Percentiles rank a stretch among this genome's conserved stretches.
These are phyloP conservation scores for Gobiocypris rarus DNA, from an alignment of 2,113 vertebrate genomes.

Conservation along the genomic window DNA sequence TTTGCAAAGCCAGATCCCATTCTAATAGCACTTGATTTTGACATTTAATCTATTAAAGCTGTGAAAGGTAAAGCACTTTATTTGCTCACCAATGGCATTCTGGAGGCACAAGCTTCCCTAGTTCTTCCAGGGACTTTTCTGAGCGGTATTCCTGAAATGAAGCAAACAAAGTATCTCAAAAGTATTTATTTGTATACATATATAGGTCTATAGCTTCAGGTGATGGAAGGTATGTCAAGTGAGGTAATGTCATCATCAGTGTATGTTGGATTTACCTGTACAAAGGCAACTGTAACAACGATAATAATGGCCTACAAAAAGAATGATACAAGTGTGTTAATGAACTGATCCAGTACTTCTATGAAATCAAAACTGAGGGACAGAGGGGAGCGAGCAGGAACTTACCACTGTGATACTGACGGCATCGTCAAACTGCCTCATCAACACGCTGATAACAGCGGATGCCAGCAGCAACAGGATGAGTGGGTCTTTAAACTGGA, in stretches of 20 bases:
- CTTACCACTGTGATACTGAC: constrained; percentile 99
- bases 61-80: background rate
- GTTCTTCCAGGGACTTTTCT: constrained; percentile 95
- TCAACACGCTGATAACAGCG: constrained; percentile 95
- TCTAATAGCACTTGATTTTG: background rate
- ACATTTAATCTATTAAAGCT: background rate
- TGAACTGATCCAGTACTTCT: constrained; percentile 15
- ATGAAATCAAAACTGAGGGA: constrained; percentile 16
- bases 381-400: background rate
- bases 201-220: background rate
- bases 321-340: constrained; percentile 28
- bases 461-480: constrained; percentile 96
- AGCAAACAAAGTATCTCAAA: constrained; percentile 7
- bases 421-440: constrained; percentile 98
- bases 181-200: background rate
- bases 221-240: background rate
- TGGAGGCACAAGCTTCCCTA: constrained; percentile 95
- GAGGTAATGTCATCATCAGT: background rate
- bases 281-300: constrained; percentile 96
- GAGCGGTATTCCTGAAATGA: constrained; percentile 91
- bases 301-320: constrained; percentile 91
- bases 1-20: background rate
- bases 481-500: constrained; percentile 97
- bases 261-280: constrained; percentile 82
- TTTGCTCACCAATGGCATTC: constrained; percentile 92